Percentiles rank a stretch among this genome's conserved stretches.
These are phyloP conservation scores for Creontiades dilutus DNA, from an alignment of 2,888 invertebrate species.

Conservation along the genomic window DNA sequence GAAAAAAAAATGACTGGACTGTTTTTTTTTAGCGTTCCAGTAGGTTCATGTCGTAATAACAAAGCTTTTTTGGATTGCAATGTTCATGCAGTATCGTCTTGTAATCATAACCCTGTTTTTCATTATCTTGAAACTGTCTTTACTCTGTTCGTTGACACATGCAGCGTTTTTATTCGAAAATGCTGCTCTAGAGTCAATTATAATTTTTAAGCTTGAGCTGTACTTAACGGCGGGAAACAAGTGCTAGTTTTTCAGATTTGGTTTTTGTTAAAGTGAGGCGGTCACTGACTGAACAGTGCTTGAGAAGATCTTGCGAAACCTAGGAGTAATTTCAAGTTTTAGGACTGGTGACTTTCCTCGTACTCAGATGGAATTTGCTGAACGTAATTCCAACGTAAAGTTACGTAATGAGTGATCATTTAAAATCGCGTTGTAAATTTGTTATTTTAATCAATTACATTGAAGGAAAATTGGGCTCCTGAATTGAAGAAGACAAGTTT, in stretches of 20 bases:
- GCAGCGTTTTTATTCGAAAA: not conserved
- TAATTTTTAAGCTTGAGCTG: not conserved
- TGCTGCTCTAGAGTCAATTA: not conserved
- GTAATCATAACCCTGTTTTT: conserved; percentile 29
- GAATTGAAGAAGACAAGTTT: no score
- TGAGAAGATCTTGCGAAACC: no score
- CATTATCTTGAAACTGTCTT: not conserved
- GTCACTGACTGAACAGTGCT: not conserved
- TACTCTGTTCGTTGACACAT: not conserved
- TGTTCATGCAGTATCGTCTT: conserved; percentile 17
- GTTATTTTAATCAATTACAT: no score
- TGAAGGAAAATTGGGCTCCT: no score
- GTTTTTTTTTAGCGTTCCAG: conserved; percentile 29
- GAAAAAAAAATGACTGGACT: not conserved
- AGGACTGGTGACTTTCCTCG: no score
- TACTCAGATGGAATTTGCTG: no score
- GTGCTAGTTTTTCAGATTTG: no score
- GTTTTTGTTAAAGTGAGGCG: conserved; percentile 38
- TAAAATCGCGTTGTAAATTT: no score
- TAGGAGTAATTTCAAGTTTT: no score
- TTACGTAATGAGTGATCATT: no score
- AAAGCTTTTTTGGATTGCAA: conserved; percentile 6
- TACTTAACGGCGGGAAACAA: not conserved
- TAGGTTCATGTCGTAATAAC: conserved; percentile 27
- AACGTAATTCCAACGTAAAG: no score